Base-by-base conservation (phyloP, 1,140 invertebrate genomes). In the Danaus melanippus region DNA sequence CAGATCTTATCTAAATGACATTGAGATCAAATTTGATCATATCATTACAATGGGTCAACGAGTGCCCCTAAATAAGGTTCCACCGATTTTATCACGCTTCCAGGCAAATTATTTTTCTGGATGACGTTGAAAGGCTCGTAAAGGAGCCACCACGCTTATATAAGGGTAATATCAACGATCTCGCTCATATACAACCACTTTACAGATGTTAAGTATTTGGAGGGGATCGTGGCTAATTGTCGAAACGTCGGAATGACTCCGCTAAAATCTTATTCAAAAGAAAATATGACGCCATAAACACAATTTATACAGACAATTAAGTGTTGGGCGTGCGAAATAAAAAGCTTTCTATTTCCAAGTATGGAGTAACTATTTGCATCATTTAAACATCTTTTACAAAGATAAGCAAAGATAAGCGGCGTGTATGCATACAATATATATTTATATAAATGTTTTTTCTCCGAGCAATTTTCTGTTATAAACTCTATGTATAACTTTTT, bases 111-210 rank as follows among this genome's bases (percentile, higher is more conserved):
- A 80, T 80, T 66, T 71, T 52, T 65, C 45, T 56, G 64, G 64
- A 66, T 69, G 65, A 62, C 64, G 57, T 69, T 63, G 62, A 77
- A 70, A 69, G 56, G 53, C 59, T 71, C 74, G 61, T 79, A 70
- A 73, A 73, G 67, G 64, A 72, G 65, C 67, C 68, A 66, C 67
- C 74, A 72, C 71, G 67, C 63, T 75, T 76, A 73, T 73, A 70
- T 73, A 74, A 71, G 67, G 70, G 69, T 69, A 73, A 72, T 79
- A 76, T 79, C 73, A 64, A 65, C 66, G 62, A 78, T 77, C 72
- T 73, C 66, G 71, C 66, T 69, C 71, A 72, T 74, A 65, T 66
- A 66, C 74, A 79, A 77, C 64, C 67, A 72, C 70, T 67, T 69
- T 70, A 62, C 46, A 70, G 63, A 66, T 64, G 51, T 64, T 50